Conservation (phyloP, 2,113 vertebrate genomes). For the Saccopteryx leptura region DNA sequence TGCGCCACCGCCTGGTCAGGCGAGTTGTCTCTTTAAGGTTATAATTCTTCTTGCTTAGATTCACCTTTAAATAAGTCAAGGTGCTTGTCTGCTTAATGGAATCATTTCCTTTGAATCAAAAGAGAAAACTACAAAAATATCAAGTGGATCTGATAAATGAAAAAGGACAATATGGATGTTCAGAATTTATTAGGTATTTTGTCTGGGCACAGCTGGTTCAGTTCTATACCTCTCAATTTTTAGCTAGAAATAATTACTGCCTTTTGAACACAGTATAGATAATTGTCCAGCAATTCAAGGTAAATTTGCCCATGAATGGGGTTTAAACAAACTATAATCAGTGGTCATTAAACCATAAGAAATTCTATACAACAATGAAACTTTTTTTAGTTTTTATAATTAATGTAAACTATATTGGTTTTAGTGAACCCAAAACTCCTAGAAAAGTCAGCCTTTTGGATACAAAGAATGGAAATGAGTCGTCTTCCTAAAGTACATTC, state of each 20-base stretch:
- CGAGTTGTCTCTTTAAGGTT: constrained; percentile 14
- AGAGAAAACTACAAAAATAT: not conserved
- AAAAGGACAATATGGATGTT: constrained; percentile 40
- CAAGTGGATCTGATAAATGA: constrained; percentile 37
- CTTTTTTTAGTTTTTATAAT: constrained; percentile 32
- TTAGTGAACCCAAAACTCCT: constrained; percentile 57
- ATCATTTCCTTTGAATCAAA: constrained; percentile 52
- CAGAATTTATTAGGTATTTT: constrained; percentile 68
- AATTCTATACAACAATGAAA: not conserved
- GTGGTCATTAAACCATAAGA: constrained; percentile 43
- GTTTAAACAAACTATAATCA: constrained; percentile 50
- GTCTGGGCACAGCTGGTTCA: constrained; percentile 10
- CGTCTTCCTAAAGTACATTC: not conserved
- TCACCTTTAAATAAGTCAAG: not conserved
- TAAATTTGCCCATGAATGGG: constrained; percentile 74
- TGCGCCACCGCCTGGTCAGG: too few species aligned
- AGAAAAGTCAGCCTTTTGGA: not conserved
- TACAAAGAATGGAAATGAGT: not conserved
- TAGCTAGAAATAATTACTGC: constrained; percentile 70
- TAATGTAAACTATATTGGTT: not conserved
- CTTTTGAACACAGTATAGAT: constrained; percentile 65
- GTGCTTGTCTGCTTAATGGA: not conserved
- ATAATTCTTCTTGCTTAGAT: not conserved
- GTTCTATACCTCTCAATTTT: constrained; percentile 35
- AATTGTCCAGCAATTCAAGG: constrained; percentile 77